Percentiles rank a stretch among this genome's conserved stretches.
phyloP scores from a whole-genome alignment of 1,140 invertebrate species.

The Sitophilus oryzae region DNA sequence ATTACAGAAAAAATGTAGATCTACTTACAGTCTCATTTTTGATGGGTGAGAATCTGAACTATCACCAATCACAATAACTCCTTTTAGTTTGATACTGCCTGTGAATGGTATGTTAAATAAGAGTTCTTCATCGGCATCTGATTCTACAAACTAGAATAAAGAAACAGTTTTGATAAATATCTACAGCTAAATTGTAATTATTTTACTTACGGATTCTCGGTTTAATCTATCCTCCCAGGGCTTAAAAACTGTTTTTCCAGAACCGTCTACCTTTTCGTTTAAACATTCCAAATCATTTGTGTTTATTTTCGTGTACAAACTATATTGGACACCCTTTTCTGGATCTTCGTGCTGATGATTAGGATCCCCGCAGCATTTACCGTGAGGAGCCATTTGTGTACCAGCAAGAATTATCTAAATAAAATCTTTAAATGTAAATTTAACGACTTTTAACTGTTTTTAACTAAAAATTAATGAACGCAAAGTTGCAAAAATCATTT shows the following conservation, averaged over 20 bases:
- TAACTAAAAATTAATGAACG: too few relatives aligned
- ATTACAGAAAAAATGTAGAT: constrained; percentile 2
- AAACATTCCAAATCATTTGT: constrained; percentile 82
- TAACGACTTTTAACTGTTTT: too few relatives aligned
- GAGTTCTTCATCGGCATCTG: constrained; percentile 90
- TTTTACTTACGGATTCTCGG: constrained; percentile 57
- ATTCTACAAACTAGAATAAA: constrained; percentile 86
- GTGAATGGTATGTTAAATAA: constrained; percentile 95
- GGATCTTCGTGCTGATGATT: constrained; percentile 47
- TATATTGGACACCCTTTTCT: constrained; percentile 80
- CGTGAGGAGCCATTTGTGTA: constrained; percentile 41
- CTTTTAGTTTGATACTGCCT: constrained; percentile 91
- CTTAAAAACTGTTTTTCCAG: constrained; percentile 85
- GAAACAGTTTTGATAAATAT: constrained; percentile 24
- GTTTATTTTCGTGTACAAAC: constrained; percentile 85
- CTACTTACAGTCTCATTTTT: constrained; percentile 74
- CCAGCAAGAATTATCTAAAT: too few relatives aligned
- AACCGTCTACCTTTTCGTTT: constrained; percentile 80
- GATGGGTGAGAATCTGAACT: constrained; percentile 77
- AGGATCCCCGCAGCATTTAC: constrained; percentile 39
- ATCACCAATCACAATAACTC: constrained; percentile 83
- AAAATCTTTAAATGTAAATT: too few relatives aligned
- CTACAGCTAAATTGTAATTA: not conserved
- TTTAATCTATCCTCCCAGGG: constrained; percentile 83
- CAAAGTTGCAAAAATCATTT: too few relatives aligned